Conservation (phyloP, 2,113 vertebrate genomes). For the Potamarius usumacintae region DNA sequence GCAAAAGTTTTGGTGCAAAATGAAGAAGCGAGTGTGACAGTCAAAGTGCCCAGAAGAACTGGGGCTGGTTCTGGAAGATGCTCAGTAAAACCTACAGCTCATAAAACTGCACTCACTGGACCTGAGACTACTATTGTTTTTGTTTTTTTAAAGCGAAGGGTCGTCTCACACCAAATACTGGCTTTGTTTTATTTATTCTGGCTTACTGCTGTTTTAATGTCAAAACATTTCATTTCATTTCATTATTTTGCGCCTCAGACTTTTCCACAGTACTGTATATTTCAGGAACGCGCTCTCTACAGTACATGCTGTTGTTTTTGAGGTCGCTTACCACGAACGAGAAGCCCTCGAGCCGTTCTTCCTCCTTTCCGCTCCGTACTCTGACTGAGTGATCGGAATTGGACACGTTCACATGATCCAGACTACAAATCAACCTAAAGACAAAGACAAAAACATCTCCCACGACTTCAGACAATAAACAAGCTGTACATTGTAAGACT, state of each 20-base stretch:
- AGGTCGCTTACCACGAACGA: conserved; percentile 87
- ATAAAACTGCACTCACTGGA: too few relatives aligned
- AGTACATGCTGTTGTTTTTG: not conserved
- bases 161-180: too few relatives aligned
- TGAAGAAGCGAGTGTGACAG: too few relatives aligned
- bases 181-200: too few relatives aligned
- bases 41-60: too few relatives aligned
- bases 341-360: conserved; percentile 76
- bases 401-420: conserved; percentile 71
- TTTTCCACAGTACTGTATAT: too few relatives aligned
- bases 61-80: too few relatives aligned
- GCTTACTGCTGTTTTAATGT: too few relatives aligned
- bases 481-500: conserved; percentile 34
- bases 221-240: not conserved
- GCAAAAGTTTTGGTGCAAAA: too few relatives aligned
- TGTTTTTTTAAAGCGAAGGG: too few relatives aligned
- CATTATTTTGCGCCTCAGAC: not conserved
- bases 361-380: conserved; percentile 78
- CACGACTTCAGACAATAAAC: conserved; percentile 51
- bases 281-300: not conserved
- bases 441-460: conserved; percentile 48
- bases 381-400: conserved; percentile 76
- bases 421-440: conserved; percentile 58
- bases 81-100: too few relatives aligned
- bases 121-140: too few relatives aligned